Percentiles rank a stretch among this genome's conserved stretches.
Evolutionary conservation across 2,797 vertebrate genomes (phyloP).

Genomic region (Chrosomus eos): DNA sequence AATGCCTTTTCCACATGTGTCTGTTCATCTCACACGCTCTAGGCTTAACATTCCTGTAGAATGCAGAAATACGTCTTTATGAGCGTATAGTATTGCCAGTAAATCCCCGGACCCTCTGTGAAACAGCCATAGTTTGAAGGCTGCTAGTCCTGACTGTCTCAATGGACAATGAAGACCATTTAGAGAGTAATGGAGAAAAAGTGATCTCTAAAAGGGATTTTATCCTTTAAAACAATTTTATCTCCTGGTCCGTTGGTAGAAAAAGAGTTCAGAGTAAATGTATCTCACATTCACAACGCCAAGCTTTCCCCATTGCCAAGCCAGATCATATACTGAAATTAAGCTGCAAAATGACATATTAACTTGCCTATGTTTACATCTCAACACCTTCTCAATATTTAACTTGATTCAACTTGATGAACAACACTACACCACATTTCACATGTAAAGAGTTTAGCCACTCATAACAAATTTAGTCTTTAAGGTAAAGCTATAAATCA

Average conservation of each 20-base stretch:
- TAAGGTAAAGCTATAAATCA: neutral
- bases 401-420: neutral
- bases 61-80: conserved; percentile 48
- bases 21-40: conserved; percentile 23
- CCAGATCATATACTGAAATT: neutral
- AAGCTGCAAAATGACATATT: neutral
- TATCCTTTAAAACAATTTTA: neutral
- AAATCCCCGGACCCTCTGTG: conserved; percentile 25
- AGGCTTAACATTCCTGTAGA: conserved; percentile 31
- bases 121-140: conserved; percentile 13
- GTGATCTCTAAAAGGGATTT: neutral
- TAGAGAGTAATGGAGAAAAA: conserved; percentile 18
- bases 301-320: neutral
- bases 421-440: neutral
- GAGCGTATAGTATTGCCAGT: conserved; percentile 29
- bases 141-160: neutral
- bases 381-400: neutral
- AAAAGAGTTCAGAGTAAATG: neutral
- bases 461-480: neutral
- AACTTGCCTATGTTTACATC: neutral
- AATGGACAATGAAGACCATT: conserved; percentile 40
- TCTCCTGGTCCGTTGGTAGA: neutral
- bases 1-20: conserved; percentile 53
- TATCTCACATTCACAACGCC: neutral
- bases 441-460: neutral